Evolutionary conservation across 2,888 invertebrate species (phyloP).

Genomic region (Anarsia innoxiella): DNA sequence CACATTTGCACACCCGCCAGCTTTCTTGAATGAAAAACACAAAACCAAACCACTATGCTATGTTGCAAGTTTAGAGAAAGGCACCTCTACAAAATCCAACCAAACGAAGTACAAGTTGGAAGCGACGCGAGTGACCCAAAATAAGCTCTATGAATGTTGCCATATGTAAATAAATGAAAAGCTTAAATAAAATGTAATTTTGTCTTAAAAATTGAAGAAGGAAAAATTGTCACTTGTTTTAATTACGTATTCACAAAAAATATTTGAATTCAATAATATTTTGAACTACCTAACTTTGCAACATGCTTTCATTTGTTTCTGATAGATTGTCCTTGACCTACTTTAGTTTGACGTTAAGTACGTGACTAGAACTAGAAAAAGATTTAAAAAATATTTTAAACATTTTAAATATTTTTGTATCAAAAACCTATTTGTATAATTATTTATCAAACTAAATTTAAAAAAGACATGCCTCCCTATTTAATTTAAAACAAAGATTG

Average conservation of each 20-base stretch:
- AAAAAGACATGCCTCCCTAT: no score
- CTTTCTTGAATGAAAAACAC: conserved; percentile 72
- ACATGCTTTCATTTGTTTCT: no score
- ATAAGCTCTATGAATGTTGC: conserved; percentile 71
- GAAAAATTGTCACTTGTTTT: no score
- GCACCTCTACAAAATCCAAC: conserved; percentile 69
- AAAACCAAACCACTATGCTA: conserved; percentile 70
- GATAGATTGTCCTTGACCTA: conserved; percentile 54
- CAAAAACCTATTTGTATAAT: no score
- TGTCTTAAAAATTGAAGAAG: neutral
- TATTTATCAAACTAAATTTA: no score
- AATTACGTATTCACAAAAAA: no score
- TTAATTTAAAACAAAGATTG: no score
- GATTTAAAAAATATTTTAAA: no score
- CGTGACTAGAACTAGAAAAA: no score
- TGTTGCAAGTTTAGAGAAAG: conserved; percentile 75
- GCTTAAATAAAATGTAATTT: conserved; percentile 32
- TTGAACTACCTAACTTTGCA: no score
- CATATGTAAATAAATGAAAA: conserved; percentile 45
- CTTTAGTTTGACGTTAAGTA: conserved; percentile 19
- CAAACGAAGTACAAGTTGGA: conserved; percentile 67
- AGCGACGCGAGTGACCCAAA: conserved; percentile 72
- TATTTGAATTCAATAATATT: no score
- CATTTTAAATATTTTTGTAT: no score
- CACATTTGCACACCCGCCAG: conserved; percentile 74